Conservation (phyloP, 2,797 vertebrate genomes). For the Chiroxiphia lanceolata region DNA sequence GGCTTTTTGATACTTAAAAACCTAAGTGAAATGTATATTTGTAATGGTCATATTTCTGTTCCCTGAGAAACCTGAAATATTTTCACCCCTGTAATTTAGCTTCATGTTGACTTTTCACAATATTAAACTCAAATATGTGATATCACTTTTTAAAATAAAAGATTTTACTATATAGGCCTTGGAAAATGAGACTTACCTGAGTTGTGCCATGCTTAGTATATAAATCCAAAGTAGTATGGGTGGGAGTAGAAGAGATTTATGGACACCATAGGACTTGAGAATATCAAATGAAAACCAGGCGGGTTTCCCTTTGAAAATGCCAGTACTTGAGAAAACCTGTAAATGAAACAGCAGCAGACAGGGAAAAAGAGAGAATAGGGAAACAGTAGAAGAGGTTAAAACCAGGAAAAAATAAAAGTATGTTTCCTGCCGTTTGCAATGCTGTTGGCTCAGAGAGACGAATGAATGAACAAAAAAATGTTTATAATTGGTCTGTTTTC, state of each 20-base stretch:
- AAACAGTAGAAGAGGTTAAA: neutral
- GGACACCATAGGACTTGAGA: neutral
- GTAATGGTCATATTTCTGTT: neutral
- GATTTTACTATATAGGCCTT: neutral
- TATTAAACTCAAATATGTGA: neutral
- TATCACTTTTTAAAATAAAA: neutral
- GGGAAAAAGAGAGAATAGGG: neutral
- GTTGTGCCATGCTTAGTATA: neutral
- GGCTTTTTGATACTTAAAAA: neutral
- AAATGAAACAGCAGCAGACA: neutral
- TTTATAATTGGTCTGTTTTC: neutral
- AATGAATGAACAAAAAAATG: neutral
- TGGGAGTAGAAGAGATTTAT: neutral
- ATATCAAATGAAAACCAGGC: neutral
- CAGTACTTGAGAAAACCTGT: neutral
- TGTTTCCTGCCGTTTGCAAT: neutral
- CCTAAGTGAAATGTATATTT: neutral
- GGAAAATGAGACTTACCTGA: neutral
- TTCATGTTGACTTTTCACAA: neutral
- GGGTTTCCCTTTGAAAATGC: neutral
- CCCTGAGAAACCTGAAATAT: neutral
- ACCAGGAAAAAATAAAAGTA: neutral
- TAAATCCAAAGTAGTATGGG: neutral
- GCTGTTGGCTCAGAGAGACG: neutral
- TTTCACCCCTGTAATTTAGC: neutral